Percentiles rank a stretch among this genome's conserved stretches.
These are phyloP conservation scores for Xerus inauris DNA, from an alignment of 2,113 vertebrate genomes.

Conservation along the genomic window DNA sequence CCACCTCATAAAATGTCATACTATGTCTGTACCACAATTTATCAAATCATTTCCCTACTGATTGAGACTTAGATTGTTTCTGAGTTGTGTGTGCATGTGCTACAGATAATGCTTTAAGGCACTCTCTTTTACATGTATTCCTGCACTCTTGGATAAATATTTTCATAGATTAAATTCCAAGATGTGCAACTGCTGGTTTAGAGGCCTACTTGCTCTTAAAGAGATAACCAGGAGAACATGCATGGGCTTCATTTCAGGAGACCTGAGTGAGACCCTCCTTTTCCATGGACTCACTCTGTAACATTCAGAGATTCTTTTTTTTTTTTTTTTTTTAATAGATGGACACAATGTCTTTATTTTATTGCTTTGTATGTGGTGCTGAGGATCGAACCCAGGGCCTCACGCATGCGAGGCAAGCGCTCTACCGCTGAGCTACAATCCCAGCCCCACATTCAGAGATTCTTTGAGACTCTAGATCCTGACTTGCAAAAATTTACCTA, in stretches of 20 bases:
- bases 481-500: background rate
- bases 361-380: too few species aligned
- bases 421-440: too few species aligned
- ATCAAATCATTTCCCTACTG: background rate
- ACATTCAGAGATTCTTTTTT: background rate
- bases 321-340: too few species aligned
- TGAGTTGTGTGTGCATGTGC: background rate
- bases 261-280: background rate
- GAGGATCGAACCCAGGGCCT: too few species aligned
- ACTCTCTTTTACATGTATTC: background rate
- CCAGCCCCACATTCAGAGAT: background rate
- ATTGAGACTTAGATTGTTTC: background rate
- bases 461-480: background rate
- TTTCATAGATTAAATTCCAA: constrained; percentile 1
- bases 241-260: background rate
- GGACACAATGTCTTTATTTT: too few species aligned
- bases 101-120: background rate
- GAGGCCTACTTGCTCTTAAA: background rate
- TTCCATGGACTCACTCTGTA: background rate
- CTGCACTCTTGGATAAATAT: background rate
- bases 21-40: background rate
- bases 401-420: too few species aligned
- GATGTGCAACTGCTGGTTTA: background rate
- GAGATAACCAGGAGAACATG: background rate
- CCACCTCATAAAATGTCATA: background rate